Percentiles rank a stretch among this genome's conserved stretches.
phyloP scores from a whole-genome alignment of 2,113 vertebrate genomes.

The Brachyistius frenatus region DNA sequence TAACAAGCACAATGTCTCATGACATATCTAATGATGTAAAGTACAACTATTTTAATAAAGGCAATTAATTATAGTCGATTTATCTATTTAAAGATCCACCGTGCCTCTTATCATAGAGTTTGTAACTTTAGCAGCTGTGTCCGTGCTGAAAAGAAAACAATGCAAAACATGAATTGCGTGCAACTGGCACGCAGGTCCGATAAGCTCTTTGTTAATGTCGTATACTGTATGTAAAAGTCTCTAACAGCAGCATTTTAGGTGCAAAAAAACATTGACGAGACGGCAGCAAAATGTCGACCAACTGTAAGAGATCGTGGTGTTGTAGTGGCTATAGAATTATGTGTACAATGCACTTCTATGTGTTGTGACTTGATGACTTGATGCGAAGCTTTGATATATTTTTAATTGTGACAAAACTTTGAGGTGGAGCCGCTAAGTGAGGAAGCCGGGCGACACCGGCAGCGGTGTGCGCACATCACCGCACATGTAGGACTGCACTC shows the following conservation, averaged over 20 bases:
- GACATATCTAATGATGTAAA: too few species aligned
- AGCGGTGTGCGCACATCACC: slow-evolving; percentile 55
- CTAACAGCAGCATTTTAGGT: neutral
- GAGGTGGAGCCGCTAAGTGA: slow-evolving; percentile 20
- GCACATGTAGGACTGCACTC: slow-evolving; percentile 60
- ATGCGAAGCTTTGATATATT: slow-evolving; percentile 3
- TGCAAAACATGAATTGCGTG: too few species aligned
- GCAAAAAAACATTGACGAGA: neutral
- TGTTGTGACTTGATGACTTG: neutral
- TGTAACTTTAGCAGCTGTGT: too few species aligned
- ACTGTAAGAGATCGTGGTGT: neutral
- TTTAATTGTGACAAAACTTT: slow-evolving; percentile 40
- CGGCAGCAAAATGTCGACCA: neutral
- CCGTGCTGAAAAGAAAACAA: too few species aligned
- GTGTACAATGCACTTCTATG: neutral
- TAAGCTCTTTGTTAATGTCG: too few species aligned
- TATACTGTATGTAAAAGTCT: neutral
- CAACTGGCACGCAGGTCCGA: too few species aligned
- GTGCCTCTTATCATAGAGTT: too few species aligned
- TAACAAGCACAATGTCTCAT: too few species aligned
- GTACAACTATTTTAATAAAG: too few species aligned
- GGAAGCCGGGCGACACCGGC: slow-evolving; percentile 56
- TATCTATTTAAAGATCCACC: too few species aligned
- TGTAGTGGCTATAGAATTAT: neutral
- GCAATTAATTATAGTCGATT: too few species aligned